These are phyloP conservation scores for Zonotrichia albicollis DNA, from an alignment of 2,797 vertebrate species.

Conservation along the genomic window DNA sequence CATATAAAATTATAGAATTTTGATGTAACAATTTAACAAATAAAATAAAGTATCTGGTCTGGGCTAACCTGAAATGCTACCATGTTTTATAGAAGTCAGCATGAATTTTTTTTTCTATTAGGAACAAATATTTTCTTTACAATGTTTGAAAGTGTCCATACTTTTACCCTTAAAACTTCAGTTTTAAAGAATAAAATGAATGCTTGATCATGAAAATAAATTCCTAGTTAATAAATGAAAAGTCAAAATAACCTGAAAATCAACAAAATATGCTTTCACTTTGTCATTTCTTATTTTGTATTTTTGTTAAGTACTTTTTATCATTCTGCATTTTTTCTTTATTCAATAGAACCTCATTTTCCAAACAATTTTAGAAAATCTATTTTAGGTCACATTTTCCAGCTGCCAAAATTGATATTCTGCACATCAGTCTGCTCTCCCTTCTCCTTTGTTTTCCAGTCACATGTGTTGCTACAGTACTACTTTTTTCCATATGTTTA, in stretches of 20 bases:
- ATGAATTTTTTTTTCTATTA: neutral
- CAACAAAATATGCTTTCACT: neutral
- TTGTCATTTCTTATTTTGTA: neutral
- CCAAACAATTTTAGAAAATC: neutral
- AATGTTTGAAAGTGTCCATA: neutral
- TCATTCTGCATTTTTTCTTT: neutral
- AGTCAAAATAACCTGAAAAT: neutral
- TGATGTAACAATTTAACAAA: neutral
- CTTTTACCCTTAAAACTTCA: neutral
- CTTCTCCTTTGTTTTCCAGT: neutral
- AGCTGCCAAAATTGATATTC: neutral
- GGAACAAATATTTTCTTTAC: neutral
- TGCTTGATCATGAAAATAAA: neutral
- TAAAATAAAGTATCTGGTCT: neutral
- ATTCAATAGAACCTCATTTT: neutral
- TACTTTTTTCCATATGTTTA: neutral
- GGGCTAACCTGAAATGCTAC: neutral
- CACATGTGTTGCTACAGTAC: neutral
- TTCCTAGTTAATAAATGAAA: neutral
- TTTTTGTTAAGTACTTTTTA: neutral
- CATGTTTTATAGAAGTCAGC: neutral
- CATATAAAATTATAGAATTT: neutral
- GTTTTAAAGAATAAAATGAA: neutral
- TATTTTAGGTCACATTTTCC: neutral
- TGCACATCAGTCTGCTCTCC: neutral